phyloP scores from a whole-genome alignment of 92 coral and sea anemone genomes.

The Pocillopora grandis region DNA sequence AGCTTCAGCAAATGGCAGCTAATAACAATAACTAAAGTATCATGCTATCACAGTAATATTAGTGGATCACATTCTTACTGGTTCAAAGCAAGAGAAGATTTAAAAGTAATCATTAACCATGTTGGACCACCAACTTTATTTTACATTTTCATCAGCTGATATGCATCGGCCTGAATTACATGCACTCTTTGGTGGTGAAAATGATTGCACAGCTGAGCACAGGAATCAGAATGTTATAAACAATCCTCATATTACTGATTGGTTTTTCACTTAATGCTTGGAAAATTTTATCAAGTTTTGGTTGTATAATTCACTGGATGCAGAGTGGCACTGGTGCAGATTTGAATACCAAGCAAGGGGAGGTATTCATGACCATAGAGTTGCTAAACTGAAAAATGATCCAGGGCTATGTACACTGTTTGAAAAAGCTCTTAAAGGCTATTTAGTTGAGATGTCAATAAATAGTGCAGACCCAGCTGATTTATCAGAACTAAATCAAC shows the following conservation, averaged over 20 bases:
- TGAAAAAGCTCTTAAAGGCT: conserved; percentile 56
- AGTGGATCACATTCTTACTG: conserved; percentile 58
- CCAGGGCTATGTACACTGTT: conserved; percentile 62
- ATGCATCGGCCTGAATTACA: neutral
- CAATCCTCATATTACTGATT: neutral
- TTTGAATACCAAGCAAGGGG: conserved; percentile 81
- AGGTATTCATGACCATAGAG: conserved; percentile 77
- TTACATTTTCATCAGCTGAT: conserved; percentile 58
- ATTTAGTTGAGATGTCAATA: conserved; percentile 45
- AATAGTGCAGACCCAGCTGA: conserved; percentile 29
- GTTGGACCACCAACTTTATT: conserved; percentile 63
- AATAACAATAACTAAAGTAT: conserved; percentile 46
- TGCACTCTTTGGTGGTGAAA: conserved; percentile 26
- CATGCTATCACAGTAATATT: conserved; percentile 48
- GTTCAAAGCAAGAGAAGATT: neutral
- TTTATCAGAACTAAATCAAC: neutral
- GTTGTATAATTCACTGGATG: conserved; percentile 73
- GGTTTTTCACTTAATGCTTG: conserved; percentile 55
- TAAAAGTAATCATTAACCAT: conserved; percentile 47
- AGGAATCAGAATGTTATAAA: conserved; percentile 42
- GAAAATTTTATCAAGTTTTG: conserved; percentile 73
- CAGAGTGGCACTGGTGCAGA: conserved; percentile 83
- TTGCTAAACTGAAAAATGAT: conserved; percentile 68
- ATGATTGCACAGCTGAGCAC: conserved; percentile 15
- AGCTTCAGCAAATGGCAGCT: conserved; percentile 42